Evolutionary conservation across 2,888 invertebrate species (phyloP), one percentile per base, ranked within the genome.

Genomic region (Ichneumon xanthorius): DNA sequence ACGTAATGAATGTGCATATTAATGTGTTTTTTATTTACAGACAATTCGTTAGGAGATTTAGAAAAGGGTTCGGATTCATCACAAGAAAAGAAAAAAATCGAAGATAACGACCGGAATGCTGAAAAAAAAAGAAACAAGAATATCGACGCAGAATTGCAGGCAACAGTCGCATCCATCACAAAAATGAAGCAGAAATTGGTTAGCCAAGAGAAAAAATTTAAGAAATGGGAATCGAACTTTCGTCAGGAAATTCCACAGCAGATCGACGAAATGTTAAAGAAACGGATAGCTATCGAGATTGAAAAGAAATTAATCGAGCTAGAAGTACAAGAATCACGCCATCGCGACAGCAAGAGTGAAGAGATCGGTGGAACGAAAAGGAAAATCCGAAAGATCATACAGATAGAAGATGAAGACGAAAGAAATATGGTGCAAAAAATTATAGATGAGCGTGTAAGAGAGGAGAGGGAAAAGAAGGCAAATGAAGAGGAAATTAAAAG

Each of bases 401-500:
- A 30, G 6, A 58, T 58, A 11, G 58, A 58, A 22, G 30, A 58
- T 58, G 58, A 22, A 26, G 58, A 26, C 7, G 58, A 58, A 26
- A 58, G 22, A 55, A 26, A 26, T 4, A 2, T 19, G 1, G 58
- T 58, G 22, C 58, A 58, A 11, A 58, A 58, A 58, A 9, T 19
- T 22, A 26, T 58, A 58, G 58, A 58, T 9, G 58, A 58, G 11
- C 22, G 58, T 26, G 2, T 58, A 11, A 58, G 22, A 26, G 22
- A 22, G 26, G 58, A 58, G 22, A 58, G 6, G 26, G 26, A 58
- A 58, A 58, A 58, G 22, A 58, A 22, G 26, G 30, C 58, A 30
- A 58, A 58, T 3, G 68, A 68, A 48, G 68, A 48, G 58, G 26
- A 58, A 58, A 26, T 58, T 22, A 58, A 58, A 11, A 26, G 11